phyloP scores from a whole-genome alignment of 37 sponge, comb jelly and placozoan species.

The Oopsacas minuta region DNA sequence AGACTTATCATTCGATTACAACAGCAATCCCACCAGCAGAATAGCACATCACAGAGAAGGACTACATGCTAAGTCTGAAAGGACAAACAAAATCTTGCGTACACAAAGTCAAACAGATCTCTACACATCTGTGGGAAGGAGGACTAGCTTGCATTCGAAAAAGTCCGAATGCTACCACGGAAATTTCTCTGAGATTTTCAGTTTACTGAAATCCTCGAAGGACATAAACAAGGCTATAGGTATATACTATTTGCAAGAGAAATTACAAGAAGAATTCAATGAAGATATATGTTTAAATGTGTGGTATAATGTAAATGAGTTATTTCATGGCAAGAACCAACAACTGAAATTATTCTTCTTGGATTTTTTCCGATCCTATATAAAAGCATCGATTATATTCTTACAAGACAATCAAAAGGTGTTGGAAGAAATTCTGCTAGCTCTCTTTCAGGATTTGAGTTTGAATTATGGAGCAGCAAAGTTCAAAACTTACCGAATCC shows the following conservation, averaged over 20 bases:
- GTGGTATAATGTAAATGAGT: background rate
- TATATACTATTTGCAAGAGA: background rate
- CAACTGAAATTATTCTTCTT: background rate
- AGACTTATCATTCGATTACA: background rate
- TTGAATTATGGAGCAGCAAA: background rate
- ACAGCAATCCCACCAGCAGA: background rate
- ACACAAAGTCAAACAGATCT: constrained; percentile 4
- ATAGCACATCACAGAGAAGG: background rate
- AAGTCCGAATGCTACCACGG: background rate
- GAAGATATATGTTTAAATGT: background rate
- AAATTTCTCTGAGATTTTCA: background rate
- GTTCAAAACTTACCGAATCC: background rate
- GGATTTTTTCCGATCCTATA: background rate
- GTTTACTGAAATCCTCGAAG: background rate
- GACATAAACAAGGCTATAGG: constrained; percentile 7
- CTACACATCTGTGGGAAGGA: constrained; percentile 9
- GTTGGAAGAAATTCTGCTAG: background rate
- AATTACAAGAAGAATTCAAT: background rate
- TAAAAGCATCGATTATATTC: background rate
- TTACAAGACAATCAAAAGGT: background rate
- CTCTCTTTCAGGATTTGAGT: constrained; percentile 4
- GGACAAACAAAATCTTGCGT: background rate
- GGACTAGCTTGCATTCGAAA: background rate
- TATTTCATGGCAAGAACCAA: background rate
- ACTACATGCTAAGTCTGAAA: background rate